These are phyloP conservation scores for Halcyon leucocephala DNA, from an alignment of 2,797 vertebrate species.

Conservation along the genomic window DNA sequence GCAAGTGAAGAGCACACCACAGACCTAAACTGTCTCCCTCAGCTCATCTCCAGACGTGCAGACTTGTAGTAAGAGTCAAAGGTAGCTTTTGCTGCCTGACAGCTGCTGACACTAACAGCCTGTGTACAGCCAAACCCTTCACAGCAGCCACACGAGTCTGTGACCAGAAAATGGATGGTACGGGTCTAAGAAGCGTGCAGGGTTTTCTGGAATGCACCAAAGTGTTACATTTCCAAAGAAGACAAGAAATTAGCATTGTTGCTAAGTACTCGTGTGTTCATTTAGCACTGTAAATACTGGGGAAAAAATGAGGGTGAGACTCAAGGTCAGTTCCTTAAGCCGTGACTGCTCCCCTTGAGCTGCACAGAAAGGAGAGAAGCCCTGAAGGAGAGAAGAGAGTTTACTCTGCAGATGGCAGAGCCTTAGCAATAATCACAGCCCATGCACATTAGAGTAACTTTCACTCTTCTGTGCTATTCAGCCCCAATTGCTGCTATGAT, in stretches of 20 bases:
- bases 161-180: not conserved
- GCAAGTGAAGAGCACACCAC: not conserved
- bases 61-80: not conserved
- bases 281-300: not conserved
- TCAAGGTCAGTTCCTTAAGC: not conserved
- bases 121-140: not conserved
- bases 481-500: not conserved
- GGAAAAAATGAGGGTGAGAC: not conserved
- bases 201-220: not conserved
- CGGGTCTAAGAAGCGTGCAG: accelerated
- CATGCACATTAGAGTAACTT: not conserved
- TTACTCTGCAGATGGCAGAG: not conserved
- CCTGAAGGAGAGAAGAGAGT: not conserved
- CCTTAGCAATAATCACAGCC: slow-evolving; percentile 8
- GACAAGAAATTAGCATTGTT: not conserved
- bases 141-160: not conserved
- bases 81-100: not conserved
- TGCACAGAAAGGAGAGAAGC: not conserved
- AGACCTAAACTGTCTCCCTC: not conserved
- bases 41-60: not conserved
- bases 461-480: not conserved
- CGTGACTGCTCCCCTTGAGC: not conserved
- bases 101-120: not conserved
- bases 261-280: not conserved
- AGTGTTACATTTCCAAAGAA: not conserved